Evolutionary conservation across 2,797 vertebrate species (phyloP).

Genomic region (Calcarius lapponicus): DNA sequence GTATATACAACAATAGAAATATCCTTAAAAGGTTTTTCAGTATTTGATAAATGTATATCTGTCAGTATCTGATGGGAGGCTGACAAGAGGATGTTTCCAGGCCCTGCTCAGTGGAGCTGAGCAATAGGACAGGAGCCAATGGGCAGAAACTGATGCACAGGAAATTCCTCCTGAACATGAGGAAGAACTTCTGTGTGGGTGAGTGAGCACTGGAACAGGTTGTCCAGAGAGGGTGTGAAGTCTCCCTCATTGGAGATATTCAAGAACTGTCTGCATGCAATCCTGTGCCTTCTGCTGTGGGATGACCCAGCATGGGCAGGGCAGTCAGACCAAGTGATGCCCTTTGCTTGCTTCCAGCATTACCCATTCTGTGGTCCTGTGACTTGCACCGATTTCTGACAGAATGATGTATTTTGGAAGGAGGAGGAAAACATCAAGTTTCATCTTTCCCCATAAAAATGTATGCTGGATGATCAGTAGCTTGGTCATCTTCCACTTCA

Average conservation of each 20-base stretch:
- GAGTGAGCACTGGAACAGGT: accelerated
- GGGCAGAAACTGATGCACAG: background rate
- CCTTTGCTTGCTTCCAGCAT: background rate
- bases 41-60: background rate
- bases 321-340: background rate
- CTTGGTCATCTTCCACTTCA: background rate
- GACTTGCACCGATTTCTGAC: background rate
- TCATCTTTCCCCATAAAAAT: background rate
- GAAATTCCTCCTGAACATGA: background rate
- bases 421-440: background rate
- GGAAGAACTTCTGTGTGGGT: accelerated
- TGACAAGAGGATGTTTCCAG: background rate
- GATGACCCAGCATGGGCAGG: background rate
- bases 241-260: background rate
- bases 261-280: accelerated
- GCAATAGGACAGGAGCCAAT: background rate
- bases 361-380: background rate
- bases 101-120: background rate
- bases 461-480: background rate
- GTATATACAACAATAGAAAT: background rate
- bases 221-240: background rate
- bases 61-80: background rate
- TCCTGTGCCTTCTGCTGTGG: accelerated
- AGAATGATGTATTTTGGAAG: background rate
- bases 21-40: background rate